Percentiles rank a stretch among this genome's conserved stretches.
These are phyloP conservation scores for Scolanthus callimorphus DNA, from an alignment of 92 coral and sea anemone species.

Conservation along the genomic window DNA sequence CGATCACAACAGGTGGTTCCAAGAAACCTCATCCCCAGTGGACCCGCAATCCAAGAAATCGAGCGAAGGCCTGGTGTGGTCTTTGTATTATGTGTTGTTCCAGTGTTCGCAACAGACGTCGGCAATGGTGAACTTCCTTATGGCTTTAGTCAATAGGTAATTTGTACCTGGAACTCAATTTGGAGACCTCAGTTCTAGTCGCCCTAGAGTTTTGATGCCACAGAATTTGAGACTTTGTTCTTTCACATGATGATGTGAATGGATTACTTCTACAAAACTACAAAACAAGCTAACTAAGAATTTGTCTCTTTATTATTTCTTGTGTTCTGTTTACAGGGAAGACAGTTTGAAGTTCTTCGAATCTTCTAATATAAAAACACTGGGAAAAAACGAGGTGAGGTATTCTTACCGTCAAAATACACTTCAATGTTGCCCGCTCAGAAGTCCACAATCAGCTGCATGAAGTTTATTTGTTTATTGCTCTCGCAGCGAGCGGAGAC, in stretches of 20 bases:
- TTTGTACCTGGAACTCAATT: no score
- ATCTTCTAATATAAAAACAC: conserved; percentile 20
- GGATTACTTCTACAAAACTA: no score
- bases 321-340: conserved; percentile 39
- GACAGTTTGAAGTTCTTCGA: conserved; percentile 84
- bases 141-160: conserved; percentile 93
- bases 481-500: no score
- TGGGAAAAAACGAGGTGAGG: conserved; percentile 20
- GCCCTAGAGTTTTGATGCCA: no score
- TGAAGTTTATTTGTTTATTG: no score
- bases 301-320: neutral
- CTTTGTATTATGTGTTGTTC: conserved; percentile 86
- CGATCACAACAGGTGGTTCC: conserved; percentile 54
- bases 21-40: conserved; percentile 28
- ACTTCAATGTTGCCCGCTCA: no score
- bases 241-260: no score
- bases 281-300: no score
- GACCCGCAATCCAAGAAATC: conserved; percentile 20
- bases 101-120: conserved; percentile 58
- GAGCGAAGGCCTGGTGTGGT: conserved; percentile 62
- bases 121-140: conserved; percentile 70
- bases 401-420: no score
- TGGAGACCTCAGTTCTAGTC: no score
- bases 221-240: no score
- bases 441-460: no score